Conservation (phyloP, 1,140 invertebrate genomes). For the Leptopilina clavipes region DNA sequence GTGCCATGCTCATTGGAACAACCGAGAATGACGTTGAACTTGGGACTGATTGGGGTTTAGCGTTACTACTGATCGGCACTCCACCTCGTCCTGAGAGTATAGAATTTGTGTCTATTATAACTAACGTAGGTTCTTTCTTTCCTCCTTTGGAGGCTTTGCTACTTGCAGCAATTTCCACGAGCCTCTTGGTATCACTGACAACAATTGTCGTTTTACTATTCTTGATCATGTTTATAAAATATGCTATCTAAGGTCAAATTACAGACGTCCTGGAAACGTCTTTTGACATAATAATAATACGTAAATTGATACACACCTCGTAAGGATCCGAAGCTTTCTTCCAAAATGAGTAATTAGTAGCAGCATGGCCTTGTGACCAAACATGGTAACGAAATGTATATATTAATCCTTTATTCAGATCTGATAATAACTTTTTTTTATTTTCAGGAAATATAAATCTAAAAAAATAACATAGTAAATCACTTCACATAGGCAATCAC, state of each 20-base stretch:
- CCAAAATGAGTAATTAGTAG: conserved; percentile 92
- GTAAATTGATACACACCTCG: conserved; percentile 79
- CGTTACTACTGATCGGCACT: conserved; percentile 73
- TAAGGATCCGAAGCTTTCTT: conserved; percentile 87
- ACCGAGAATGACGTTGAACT: conserved; percentile 71
- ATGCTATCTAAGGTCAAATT: too few relatives aligned
- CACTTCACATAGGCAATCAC: too few relatives aligned
- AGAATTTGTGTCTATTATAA: conserved; percentile 87
- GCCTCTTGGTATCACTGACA: conserved; percentile 83
- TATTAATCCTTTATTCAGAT: conserved; percentile 84
- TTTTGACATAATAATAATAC: too few relatives aligned
- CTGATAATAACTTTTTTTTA: conserved; percentile 86
- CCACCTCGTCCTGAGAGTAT: conserved; percentile 80
- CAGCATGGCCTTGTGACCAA: conserved; percentile 89
- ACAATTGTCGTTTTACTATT: conserved; percentile 79
- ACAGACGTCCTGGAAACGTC: too few relatives aligned
- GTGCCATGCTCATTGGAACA: conserved; percentile 74
- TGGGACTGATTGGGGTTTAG: conserved; percentile 61
- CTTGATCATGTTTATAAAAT: too few relatives aligned
- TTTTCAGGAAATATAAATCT: conserved; percentile 84
- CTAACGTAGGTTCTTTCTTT: conserved; percentile 85
- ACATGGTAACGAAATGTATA: conserved; percentile 89
- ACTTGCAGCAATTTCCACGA: conserved; percentile 81
- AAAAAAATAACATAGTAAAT: conserved; percentile 36
- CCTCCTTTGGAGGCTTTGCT: conserved; percentile 75